Percentiles rank a stretch among this genome's conserved stretches.
Evolutionary conservation across 2,797 vertebrate species (phyloP).

Genomic region (Arrhamphus sclerolepis): DNA sequence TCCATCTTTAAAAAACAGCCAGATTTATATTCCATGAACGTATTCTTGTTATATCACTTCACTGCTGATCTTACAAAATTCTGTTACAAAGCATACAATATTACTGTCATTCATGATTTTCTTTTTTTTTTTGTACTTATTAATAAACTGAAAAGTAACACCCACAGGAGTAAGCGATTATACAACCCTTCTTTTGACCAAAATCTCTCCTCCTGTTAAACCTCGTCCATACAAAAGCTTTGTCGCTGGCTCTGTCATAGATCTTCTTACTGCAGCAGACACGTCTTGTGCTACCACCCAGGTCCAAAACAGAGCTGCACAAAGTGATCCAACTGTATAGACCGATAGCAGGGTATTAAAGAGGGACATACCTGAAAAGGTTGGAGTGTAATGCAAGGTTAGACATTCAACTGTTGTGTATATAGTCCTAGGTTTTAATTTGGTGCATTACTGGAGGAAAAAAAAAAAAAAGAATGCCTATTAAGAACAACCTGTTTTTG

Average conservation of each 20-base stretch:
- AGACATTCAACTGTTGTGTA: constrained; percentile 19
- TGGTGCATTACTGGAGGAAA: constrained; percentile 6
- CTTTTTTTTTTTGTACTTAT: neutral
- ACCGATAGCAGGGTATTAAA: constrained; percentile 37
- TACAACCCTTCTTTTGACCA: constrained; percentile 28
- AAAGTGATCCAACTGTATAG: constrained; percentile 45
- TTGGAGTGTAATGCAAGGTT: constrained; percentile 24
- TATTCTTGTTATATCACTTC: constrained; percentile 2
- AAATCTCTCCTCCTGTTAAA: constrained; percentile 39
- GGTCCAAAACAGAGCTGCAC: constrained; percentile 55
- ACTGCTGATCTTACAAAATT: neutral
- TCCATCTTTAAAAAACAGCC: neutral
- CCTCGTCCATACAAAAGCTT: constrained; percentile 23
- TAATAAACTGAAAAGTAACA: constrained; percentile 1
- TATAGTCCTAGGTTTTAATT: constrained; percentile 10
- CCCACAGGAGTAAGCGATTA: constrained; percentile 11
- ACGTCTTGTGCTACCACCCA: constrained; percentile 42
- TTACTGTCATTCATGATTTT: neutral
- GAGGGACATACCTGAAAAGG: constrained; percentile 33
- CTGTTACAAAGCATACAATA: neutral
- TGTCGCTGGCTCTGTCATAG: constrained; percentile 25
- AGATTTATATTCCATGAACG: constrained; percentile 8
- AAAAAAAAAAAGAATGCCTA: constrained; percentile 4
- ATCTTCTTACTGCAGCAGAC: constrained; percentile 48
- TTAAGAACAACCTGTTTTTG: constrained; percentile 12